Base-by-base conservation (phyloP, 2,797 vertebrate genomes). In the Rhyacichthys aspro region DNA sequence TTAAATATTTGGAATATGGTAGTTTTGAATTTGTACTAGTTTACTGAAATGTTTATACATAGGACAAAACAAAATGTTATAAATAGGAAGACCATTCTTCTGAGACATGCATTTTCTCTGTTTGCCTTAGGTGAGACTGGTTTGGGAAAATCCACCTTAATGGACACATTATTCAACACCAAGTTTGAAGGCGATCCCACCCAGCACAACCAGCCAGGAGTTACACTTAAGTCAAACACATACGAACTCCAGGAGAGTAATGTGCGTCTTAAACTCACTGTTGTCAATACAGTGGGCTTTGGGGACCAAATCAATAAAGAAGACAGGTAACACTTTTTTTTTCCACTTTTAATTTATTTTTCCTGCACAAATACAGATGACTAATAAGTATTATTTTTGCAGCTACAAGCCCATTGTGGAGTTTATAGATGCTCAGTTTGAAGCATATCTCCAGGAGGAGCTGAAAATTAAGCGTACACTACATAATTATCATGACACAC, bases 241-340 rank as follows among this genome's bases (percentile, higher is more conserved):
- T 99, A 96, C 0, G 96, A 99, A 75, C 94, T 99, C 55, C 95
- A 97, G 78, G 98, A 99, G 88, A 98, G 96, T 84, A 98, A 96
- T 0, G 96, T 99, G 64, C 93, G 94, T 17, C 94, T 99, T 74
- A 99, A 98, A 77, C 94, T 99, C 67, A 97, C 95, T 9, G 89
- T 98, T 0, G 96, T 98, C 52, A 96, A 95, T 92, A 96, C 95
- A 0, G 94, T 97, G 60, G 97, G 96, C 58, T 99, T 99, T 54
- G 96, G 96, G 34, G 96, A 98, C 83, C 97, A 99, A 86, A 99
- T 99, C 75, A 99, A 98, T 86, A 98, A 99, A 85, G 96, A 99
- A 60, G 95, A 98, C 89, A 98, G 98, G 98, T 98, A 82, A 83
- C 17, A 39, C n/a, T 19, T 52, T n/a, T 43, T n/a, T n/a, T n/a